Evolutionary conservation across 1,140 invertebrate species (phyloP).

Genomic region (Physella acuta): DNA sequence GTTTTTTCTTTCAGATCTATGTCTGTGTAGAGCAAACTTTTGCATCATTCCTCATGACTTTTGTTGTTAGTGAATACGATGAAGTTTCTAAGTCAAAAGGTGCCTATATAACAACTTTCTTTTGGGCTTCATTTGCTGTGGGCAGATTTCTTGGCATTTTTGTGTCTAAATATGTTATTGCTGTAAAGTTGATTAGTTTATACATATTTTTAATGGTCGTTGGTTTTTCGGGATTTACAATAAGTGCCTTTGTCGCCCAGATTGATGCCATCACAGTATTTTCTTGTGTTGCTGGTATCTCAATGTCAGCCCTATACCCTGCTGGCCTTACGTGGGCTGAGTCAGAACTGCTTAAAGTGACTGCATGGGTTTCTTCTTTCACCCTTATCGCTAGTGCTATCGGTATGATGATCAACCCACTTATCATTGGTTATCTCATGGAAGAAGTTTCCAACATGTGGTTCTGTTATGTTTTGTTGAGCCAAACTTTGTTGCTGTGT

Average conservation of each 20-base stretch:
- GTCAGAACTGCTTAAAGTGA: slow-evolving; percentile 31
- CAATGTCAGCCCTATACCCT: slow-evolving; percentile 35
- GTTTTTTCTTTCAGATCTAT: slow-evolving; percentile 31
- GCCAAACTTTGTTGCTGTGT: slow-evolving; percentile 26
- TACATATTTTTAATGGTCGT: slow-evolving; percentile 8
- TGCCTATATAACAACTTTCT: slow-evolving; percentile 11
- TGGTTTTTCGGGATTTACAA: slow-evolving; percentile 7
- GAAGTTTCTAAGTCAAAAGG: slow-evolving; percentile 18
- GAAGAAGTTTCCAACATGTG: slow-evolving; percentile 36
- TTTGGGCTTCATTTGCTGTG: slow-evolving; percentile 15
- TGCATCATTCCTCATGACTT: slow-evolving; percentile 34
- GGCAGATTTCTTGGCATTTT: slow-evolving; percentile 17
- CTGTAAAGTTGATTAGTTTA: slow-evolving; percentile 9
- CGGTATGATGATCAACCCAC: slow-evolving; percentile 32
- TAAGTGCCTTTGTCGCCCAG: not conserved
- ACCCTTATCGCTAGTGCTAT: slow-evolving; percentile 33
- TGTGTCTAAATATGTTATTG: not conserved
- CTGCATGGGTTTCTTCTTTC: slow-evolving; percentile 35
- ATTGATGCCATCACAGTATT: slow-evolving; percentile 19
- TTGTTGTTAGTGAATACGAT: slow-evolving; percentile 31
- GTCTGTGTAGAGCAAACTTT: slow-evolving; percentile 40
- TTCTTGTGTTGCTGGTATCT: slow-evolving; percentile 28
- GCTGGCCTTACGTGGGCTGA: slow-evolving; percentile 36
- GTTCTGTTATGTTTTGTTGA: slow-evolving; percentile 36
- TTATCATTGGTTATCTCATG: slow-evolving; percentile 38